These are phyloP conservation scores for Drosophila demipolita DNA, from an alignment of 2,888 invertebrate genomes.

Conservation along the genomic window DNA sequence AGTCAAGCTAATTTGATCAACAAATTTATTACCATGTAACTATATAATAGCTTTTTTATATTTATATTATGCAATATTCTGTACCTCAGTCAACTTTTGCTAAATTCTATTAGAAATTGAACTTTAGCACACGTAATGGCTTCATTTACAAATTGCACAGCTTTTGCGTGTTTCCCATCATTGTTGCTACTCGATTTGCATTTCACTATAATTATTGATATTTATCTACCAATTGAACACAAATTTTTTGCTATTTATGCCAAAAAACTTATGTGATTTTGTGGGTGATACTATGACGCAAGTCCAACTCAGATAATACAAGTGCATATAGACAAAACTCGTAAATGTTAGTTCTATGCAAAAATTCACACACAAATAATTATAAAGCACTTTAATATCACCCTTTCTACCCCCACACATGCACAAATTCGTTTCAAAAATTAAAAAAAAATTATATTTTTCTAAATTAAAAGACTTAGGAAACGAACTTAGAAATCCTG, in stretches of 20 bases:
- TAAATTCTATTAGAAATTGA: neutral
- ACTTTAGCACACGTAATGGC: neutral
- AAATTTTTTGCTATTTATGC: conserved; percentile 17
- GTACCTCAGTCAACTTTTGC: neutral
- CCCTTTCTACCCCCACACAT: rapidly evolving
- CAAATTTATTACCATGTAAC: neutral
- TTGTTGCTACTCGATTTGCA: conserved; percentile 15
- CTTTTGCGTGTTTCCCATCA: conserved; percentile 60
- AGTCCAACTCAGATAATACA: neutral
- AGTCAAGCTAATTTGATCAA: neutral
- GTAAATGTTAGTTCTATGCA: neutral
- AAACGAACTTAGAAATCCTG: conserved; percentile 23
- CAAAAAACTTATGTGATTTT: conserved; percentile 7
- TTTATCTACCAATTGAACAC: conserved; percentile 45
- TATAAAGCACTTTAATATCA: neutral
- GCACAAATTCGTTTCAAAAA: neutral
- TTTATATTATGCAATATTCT: neutral
- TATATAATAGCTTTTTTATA: neutral
- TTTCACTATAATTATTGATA: conserved; percentile 34
- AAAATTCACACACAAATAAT: neutral
- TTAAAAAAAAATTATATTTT: neutral
- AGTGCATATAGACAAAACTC: neutral
- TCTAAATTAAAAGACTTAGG: conserved; percentile 36
- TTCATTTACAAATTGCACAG: conserved; percentile 45
- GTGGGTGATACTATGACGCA: conserved; percentile 1